Percentiles rank a stretch among this genome's conserved stretches.
Conservation (phyloP, 2,888 invertebrate species). For the Autographa gamma region DNA sequence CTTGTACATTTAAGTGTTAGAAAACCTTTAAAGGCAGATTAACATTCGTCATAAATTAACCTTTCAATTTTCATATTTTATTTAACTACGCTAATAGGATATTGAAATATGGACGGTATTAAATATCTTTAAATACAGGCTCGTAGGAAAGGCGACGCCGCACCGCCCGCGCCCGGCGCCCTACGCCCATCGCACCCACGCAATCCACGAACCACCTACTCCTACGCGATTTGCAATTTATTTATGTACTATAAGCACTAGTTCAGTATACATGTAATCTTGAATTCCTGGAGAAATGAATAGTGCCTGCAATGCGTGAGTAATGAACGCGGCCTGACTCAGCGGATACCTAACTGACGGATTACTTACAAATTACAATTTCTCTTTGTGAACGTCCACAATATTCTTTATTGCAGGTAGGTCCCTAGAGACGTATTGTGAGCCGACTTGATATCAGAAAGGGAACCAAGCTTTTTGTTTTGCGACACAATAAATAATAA, state of each 20-base stretch:
- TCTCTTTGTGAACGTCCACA: conserved; percentile 30
- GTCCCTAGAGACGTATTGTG: conserved; percentile 35
- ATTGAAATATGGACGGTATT: conserved; percentile 49
- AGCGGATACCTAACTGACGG: conserved; percentile 44
- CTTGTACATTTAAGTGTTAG: too few species aligned
- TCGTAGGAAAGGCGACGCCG: conserved; percentile 26
- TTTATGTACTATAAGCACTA: conserved; percentile 39
- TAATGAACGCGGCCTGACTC: conserved; percentile 51
- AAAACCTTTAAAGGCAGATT: conserved; percentile 32
- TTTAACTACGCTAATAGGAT: conserved; percentile 41
- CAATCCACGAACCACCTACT: conserved; percentile 31
- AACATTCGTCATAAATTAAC: conserved; percentile 39
- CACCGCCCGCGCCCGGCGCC: conserved; percentile 18
- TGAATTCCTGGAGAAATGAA: conserved; percentile 49
- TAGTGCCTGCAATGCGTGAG: conserved; percentile 42
- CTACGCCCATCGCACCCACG: conserved; percentile 44
- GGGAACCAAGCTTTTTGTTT: conserved; percentile 48
- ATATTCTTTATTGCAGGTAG: conserved; percentile 34
- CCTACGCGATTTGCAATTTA: conserved; percentile 53
- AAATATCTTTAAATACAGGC: conserved; percentile 54
- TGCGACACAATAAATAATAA: conserved; percentile 55
- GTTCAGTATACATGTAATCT: conserved; percentile 41
- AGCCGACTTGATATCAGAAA: conserved; percentile 43
- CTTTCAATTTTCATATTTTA: conserved; percentile 42
- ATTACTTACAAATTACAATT: conserved; percentile 53